phyloP scores from a whole-genome alignment of 2,113 vertebrate species.

The Myiozetetes cayanensis region DNA sequence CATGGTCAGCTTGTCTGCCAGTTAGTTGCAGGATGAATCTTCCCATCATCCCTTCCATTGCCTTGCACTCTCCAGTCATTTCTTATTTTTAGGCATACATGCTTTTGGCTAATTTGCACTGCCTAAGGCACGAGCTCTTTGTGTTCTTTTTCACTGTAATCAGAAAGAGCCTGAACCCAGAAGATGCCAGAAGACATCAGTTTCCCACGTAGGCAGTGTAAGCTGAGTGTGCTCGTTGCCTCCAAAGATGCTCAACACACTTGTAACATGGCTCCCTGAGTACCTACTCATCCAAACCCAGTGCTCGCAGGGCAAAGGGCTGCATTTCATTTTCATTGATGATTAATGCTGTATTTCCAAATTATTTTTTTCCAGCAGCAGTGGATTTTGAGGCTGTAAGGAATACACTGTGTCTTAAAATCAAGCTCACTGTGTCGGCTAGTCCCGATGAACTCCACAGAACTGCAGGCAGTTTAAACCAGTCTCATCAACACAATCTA shows the following conservation, averaged over 20 bases:
- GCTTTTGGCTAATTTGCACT: background rate
- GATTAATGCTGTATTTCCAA: background rate
- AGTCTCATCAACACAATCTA: background rate
- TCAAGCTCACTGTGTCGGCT: background rate
- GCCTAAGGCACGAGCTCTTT: background rate
- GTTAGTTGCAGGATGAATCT: background rate
- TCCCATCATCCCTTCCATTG: background rate
- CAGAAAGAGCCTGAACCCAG: background rate
- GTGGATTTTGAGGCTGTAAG: background rate
- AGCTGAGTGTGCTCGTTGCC: background rate
- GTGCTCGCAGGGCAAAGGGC: background rate
- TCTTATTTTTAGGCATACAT: background rate
- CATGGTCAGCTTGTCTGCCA: background rate
- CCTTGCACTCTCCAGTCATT: background rate
- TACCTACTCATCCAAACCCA: background rate
- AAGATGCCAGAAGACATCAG: slow-evolving; percentile 11
- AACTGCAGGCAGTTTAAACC: background rate
- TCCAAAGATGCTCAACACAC: background rate
- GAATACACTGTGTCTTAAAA: background rate
- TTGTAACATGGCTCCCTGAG: background rate
- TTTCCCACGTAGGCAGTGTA: background rate
- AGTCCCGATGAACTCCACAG: background rate
- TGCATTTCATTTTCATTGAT: background rate
- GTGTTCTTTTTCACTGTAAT: background rate
- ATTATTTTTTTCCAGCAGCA: background rate